Base-by-base conservation (phyloP, 2,888 invertebrate species). In the Sturmia bella region DNA sequence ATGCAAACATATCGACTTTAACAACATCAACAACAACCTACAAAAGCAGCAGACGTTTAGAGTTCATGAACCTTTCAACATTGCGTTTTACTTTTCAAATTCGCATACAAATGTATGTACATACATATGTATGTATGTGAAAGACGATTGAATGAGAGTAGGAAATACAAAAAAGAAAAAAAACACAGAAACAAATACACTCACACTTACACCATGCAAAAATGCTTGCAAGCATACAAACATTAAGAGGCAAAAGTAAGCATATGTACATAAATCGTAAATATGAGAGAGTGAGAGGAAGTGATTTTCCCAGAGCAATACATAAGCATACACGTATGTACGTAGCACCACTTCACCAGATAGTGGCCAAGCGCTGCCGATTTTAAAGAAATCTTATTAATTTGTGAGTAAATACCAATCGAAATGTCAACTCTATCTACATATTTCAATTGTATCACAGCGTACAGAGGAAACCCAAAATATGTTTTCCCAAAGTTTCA, bases 11-110 rank as follows among this genome's bases (percentile, higher is more conserved):
- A 59, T 21, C 39, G 24, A 45, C 43, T 43, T 19, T 37, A 66
- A 66, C 43, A 59, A 68, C 68, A 68, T 54, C 63, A 61, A 76
- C 69, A 66, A 59, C 56, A 70, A 75, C 69, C 76, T 68, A 83
- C 72, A 77, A 80, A 76, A 66, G 73, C 84, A 84, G 76, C 78
- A 82, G 54, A 75, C 82, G 70, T 59, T 75, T 48, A 87, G 87
- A 89, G 89, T 89, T 89, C 88, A 89, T 88, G 89, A 89, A 89
- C 89, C 89, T 89, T 89, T 89, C 86, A 87, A 83, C 87, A 84
- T 88, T 89, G 86, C 87, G 85, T 88, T 89, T 89, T 87, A 75
- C 48, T 70, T 50, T 24, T 13, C 70, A 78, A 66, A 82, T 78
- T 82, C 80, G 80, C 56, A 64, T 45, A 39, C 66, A 63, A 73